Percentiles rank a stretch among this genome's conserved stretches.
These are phyloP conservation scores for Bubo blakistoni DNA, from an alignment of 2,113 vertebrate genomes.

Conservation along the genomic window DNA sequence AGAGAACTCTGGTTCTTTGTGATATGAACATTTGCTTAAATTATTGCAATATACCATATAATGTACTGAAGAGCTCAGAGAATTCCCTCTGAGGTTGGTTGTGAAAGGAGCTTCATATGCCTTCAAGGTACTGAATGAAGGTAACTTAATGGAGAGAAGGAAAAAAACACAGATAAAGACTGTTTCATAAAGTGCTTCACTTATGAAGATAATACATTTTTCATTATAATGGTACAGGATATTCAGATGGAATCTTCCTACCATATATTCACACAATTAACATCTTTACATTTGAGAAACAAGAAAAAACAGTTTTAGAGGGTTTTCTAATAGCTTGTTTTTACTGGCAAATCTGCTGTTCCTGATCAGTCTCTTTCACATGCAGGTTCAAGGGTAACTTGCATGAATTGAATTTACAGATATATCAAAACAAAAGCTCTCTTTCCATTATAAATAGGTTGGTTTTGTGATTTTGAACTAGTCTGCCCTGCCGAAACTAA, in stretches of 20 bases:
- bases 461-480: neutral
- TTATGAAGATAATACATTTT: neutral
- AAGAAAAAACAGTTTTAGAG: fast-evolving
- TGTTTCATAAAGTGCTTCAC: neutral
- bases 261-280: neutral
- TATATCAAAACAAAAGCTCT: neutral
- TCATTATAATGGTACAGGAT: neutral
- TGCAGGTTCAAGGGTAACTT: neutral
- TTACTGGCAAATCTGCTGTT: neutral
- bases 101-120: neutral
- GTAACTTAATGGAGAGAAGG: neutral
- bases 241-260: neutral
- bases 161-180: neutral
- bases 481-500: neutral
- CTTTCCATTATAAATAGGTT: neutral
- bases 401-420: neutral
- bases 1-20: neutral
- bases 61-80: neutral
- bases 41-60: neutral
- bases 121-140: neutral
- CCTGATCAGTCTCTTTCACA: neutral
- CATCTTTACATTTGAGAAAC: neutral
- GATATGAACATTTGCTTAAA: neutral
- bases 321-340: neutral
- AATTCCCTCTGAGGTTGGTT: neutral